phyloP scores from a whole-genome alignment of 2,797 vertebrate species.

The Microctenopoma steveboyesi region DNA sequence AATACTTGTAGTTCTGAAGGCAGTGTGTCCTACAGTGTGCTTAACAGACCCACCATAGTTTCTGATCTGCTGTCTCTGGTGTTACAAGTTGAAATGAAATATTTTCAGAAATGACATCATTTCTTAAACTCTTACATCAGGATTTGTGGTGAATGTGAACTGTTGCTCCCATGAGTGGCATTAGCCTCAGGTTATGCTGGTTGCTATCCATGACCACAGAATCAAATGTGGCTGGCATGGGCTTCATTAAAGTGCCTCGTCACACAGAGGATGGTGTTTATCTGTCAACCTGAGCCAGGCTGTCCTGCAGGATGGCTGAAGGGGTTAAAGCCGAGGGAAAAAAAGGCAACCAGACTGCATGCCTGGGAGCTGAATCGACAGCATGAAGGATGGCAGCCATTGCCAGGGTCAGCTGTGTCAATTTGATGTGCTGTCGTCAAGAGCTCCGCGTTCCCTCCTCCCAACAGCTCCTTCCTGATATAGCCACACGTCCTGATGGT shows the following conservation, averaged over 20 bases:
- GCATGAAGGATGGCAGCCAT: slow-evolving; percentile 94
- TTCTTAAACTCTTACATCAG: slow-evolving; percentile 10
- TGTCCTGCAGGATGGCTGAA: slow-evolving; percentile 63
- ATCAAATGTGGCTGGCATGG: slow-evolving; percentile 75
- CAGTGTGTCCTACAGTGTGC: slow-evolving; percentile 18
- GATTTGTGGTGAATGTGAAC: slow-evolving; percentile 19
- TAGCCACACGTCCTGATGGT: slow-evolving; percentile 94
- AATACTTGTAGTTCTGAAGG: slow-evolving; percentile 25
- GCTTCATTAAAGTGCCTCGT: slow-evolving; percentile 65
- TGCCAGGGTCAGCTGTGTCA: slow-evolving; percentile 92
- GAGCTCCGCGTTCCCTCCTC: slow-evolving; percentile 79
- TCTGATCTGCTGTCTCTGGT: neutral
- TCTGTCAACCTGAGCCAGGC: slow-evolving; percentile 69
- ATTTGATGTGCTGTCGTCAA: slow-evolving; percentile 93
- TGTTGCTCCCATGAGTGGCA: slow-evolving; percentile 47
- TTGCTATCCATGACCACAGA: slow-evolving; percentile 66
- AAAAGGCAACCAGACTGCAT: slow-evolving; percentile 69
- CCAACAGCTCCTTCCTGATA: slow-evolving; percentile 75
- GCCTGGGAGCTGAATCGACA: slow-evolving; percentile 83
- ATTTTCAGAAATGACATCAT: slow-evolving; percentile 35
- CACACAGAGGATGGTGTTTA: slow-evolving; percentile 59
- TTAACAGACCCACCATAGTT: slow-evolving; percentile 37
- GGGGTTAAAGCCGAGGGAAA: slow-evolving; percentile 82
- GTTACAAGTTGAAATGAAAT: slow-evolving; percentile 36
- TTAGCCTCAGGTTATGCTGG: slow-evolving; percentile 65